Conservation (phyloP, 1,140 invertebrate genomes). For the Hirudo medicinalis region DNA sequence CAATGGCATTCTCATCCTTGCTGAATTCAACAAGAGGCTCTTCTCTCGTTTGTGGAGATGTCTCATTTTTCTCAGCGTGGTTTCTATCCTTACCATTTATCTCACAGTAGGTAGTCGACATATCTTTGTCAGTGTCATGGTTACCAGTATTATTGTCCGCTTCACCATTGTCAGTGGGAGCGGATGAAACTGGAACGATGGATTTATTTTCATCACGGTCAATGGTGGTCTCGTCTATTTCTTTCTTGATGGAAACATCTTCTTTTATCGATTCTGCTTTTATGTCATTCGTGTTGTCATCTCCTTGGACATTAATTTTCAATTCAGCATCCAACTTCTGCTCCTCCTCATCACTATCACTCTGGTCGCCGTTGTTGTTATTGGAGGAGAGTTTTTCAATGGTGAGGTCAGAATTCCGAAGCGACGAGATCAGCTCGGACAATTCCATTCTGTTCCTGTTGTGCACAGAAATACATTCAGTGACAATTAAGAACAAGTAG, state of each 20-base stretch:
- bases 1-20: neutral
- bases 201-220: slow-evolving; percentile 18
- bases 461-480: slow-evolving; percentile 8
- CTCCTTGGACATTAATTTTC: slow-evolving; percentile 7
- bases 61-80: neutral
- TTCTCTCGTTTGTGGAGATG: too few species aligned
- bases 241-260: slow-evolving; percentile 31
- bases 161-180: slow-evolving; percentile 22
- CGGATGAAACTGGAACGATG: too few species aligned
- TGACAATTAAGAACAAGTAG: neutral
- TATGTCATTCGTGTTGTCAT: slow-evolving; percentile 11
- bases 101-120: neutral
- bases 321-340: neutral
- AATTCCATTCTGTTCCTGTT: slow-evolving; percentile 51
- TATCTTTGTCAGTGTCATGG: slow-evolving; percentile 14
- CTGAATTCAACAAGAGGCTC: neutral
- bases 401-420: slow-evolving; percentile 41
- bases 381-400: slow-evolving; percentile 23
- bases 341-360: slow-evolving; percentile 18
- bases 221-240: slow-evolving; percentile 22
- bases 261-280: slow-evolving; percentile 6
- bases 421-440: slow-evolving; percentile 55
- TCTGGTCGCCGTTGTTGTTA: slow-evolving; percentile 23
- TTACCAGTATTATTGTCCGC: slow-evolving; percentile 22
- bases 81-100: neutral